Percentiles rank a stretch among this genome's conserved stretches.
These are phyloP conservation scores for Stichopus horrens DNA, from an alignment of 53 echinoderm and acorn worm genomes.

Conservation along the genomic window DNA sequence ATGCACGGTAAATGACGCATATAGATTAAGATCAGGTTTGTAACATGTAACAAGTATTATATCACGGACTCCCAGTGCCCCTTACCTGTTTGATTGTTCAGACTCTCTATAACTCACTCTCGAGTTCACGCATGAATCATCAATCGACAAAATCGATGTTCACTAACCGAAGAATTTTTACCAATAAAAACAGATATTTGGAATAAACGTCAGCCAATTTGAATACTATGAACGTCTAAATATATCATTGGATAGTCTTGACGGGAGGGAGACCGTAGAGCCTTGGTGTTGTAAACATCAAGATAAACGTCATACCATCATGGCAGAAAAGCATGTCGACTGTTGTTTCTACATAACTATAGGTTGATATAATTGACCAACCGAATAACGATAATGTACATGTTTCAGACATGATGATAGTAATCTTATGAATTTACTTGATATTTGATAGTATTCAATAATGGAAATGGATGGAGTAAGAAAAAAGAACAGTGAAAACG, in stretches of 20 bases:
- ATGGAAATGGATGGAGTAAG: too few relatives aligned
- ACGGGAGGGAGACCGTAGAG: not conserved
- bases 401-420: too few relatives aligned
- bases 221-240: not conserved
- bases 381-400: too few relatives aligned
- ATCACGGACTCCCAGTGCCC: not conserved
- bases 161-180: constrained; percentile 10
- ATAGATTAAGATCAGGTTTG: constrained; percentile 21
- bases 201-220: not conserved
- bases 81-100: not conserved
- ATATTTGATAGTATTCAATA: too few relatives aligned
- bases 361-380: too few relatives aligned
- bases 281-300: not conserved
- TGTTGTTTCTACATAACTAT: too few relatives aligned
- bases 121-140: constrained; percentile 28
- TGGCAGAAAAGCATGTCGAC: too few relatives aligned
- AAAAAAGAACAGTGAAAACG: too few relatives aligned
- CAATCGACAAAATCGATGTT: constrained; percentile 34
- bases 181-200: constrained; percentile 1
- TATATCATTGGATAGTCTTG: not conserved
- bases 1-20: constrained; percentile 44
- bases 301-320: too few relatives aligned
- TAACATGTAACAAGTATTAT: constrained; percentile 40
- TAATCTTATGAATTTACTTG: too few relatives aligned
- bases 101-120: not conserved